Percentiles rank a stretch among this genome's conserved stretches.
Evolutionary conservation across 2,113 vertebrate species (phyloP).

Genomic region (Gambusia affinis): DNA sequence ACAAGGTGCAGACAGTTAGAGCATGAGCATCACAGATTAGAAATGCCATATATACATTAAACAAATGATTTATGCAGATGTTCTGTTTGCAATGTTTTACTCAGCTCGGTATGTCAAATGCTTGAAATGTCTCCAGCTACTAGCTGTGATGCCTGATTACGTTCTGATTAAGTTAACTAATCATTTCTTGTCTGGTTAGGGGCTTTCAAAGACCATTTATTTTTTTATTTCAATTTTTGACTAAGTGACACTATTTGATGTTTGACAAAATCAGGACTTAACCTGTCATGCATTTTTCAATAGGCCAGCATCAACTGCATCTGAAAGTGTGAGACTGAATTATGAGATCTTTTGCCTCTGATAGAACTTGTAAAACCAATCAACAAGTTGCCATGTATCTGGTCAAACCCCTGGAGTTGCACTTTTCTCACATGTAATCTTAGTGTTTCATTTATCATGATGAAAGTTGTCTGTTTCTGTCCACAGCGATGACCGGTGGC

Average conservation of each 20-base stretch:
- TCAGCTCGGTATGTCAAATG: too few species aligned
- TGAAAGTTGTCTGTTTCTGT: constrained; percentile 51
- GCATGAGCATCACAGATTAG: too few species aligned
- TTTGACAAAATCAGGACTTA: neutral
- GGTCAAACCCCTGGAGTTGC: neutral
- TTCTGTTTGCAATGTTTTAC: too few species aligned
- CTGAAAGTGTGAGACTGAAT: neutral
- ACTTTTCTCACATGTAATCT: neutral
- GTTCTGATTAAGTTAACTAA: neutral
- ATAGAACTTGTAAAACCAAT: neutral
- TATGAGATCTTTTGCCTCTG: neutral
- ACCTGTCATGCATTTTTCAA: neutral
- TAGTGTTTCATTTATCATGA: neutral
- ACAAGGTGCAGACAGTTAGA: too few species aligned
- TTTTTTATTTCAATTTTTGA: neutral
- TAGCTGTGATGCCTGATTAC: neutral
- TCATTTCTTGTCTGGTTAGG: neutral
- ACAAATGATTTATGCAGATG: too few species aligned
- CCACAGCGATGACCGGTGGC: constrained; percentile 87
- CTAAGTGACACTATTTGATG: neutral
- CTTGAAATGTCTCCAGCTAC: neutral
- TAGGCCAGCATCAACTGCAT: neutral
- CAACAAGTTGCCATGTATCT: neutral
- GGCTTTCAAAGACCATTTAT: neutral
- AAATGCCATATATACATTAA: too few species aligned